Conservation (phyloP, 2,113 vertebrate genomes). For the Sclerurus mexicanus region DNA sequence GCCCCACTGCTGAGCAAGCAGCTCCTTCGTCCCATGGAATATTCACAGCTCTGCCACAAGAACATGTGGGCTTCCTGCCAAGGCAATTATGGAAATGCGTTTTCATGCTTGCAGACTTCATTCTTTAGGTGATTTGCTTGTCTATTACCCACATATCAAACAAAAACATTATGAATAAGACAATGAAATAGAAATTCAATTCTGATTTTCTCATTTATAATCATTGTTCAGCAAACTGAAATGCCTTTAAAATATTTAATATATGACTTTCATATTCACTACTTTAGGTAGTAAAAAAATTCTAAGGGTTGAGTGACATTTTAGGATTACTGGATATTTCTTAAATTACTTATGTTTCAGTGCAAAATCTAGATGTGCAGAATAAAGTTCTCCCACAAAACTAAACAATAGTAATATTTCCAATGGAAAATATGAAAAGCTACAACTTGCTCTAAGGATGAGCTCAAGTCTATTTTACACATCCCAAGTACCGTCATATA, state of each 20-base stretch:
- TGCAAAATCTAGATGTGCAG: not conserved
- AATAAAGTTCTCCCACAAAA: not conserved
- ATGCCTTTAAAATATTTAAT: slow-evolving; percentile 2
- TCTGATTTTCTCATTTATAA: slow-evolving; percentile 4
- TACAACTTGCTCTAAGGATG: not conserved
- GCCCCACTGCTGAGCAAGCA: not conserved
- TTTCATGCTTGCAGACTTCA: slow-evolving; percentile 38
- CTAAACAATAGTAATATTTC: not conserved
- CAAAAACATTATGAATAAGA: slow-evolving; percentile 46
- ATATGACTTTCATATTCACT: not conserved
- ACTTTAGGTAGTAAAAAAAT: not conserved
- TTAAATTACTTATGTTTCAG: not conserved
- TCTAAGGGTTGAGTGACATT: not conserved
- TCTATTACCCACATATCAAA: slow-evolving; percentile 24
- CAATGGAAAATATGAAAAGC: not conserved
- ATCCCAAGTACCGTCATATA: not conserved
- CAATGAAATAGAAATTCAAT: slow-evolving; percentile 41
- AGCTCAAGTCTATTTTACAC: not conserved
- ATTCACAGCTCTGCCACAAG: not conserved
- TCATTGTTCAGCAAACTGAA: not conserved
- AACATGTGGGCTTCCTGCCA: slow-evolving; percentile 17
- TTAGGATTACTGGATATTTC: not conserved
- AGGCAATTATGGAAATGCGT: slow-evolving; percentile 42
- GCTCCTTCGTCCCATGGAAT: not conserved
- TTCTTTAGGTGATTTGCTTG: slow-evolving; percentile 53